Evolutionary conservation across 2,113 vertebrate genomes (phyloP).

Genomic region (Hemicordylus capensis): DNA sequence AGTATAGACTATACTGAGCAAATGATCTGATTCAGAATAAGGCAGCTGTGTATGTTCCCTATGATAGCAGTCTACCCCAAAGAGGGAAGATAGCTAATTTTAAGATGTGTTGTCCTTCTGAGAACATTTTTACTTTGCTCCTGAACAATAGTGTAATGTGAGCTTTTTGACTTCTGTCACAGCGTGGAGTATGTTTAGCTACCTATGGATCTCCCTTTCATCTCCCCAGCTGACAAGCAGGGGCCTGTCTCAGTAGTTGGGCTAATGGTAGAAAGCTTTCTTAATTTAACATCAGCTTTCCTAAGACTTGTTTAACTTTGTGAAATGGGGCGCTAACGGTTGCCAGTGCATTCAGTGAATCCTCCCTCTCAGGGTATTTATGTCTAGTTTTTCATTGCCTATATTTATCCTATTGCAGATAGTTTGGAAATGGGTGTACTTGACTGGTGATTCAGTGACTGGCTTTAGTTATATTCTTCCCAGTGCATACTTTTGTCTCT

Average conservation of each 20-base stretch:
- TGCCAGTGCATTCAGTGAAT: slow-evolving; percentile 41
- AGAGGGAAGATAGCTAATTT: neutral
- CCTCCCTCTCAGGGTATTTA: neutral
- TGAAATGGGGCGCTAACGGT: slow-evolving; percentile 16
- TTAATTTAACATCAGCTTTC: slow-evolving; percentile 60
- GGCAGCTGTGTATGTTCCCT: neutral
- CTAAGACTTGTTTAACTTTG: slow-evolving; percentile 59
- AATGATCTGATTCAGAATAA: too few species aligned
- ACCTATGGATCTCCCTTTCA: slow-evolving; percentile 66
- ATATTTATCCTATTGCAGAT: neutral
- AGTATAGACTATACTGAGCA: too few species aligned
- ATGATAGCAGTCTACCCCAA: neutral
- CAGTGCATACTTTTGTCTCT: neutral
- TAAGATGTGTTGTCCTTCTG: neutral
- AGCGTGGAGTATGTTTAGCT: slow-evolving; percentile 38
- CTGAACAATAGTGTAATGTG: slow-evolving; percentile 17
- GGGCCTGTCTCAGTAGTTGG: slow-evolving; percentile 63
- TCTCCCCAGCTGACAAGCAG: slow-evolving; percentile 69
- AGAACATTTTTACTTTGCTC: slow-evolving; percentile 16
- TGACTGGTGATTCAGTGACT: fast-evolving
- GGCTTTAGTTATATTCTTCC: neutral
- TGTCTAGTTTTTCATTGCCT: neutral
- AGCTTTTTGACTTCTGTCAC: slow-evolving; percentile 39
- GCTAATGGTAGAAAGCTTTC: slow-evolving; percentile 64
- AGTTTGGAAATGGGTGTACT: neutral